Base-by-base conservation (phyloP, 2,113 vertebrate species). In the Oncorhynchus nerka region DNA sequence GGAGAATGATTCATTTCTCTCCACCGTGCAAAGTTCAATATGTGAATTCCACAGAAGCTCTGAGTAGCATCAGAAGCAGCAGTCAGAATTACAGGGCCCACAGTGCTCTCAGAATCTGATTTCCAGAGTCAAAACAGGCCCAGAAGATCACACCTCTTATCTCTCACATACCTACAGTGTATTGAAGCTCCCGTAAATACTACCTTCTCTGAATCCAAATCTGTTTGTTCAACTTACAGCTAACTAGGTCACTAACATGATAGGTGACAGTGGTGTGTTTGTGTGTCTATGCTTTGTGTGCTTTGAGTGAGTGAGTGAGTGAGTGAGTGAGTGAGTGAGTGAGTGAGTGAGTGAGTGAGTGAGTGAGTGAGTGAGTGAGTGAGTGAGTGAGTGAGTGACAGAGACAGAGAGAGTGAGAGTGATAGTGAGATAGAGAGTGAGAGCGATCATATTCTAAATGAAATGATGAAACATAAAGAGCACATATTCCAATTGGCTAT, bases 1-100 rank as follows among this genome's bases (percentile, higher is more conserved):
- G 2, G n/a, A 81, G 80, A 91, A 91, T 90, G 87, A 85, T 87
- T 86, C 87, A 45, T 45, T 86, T 87, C 82, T 57, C 75, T 39
- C 73, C 72, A 70, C 69, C 75, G 79, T 85, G 80, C 79, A 83
- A 83, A 84, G 87, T 90, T 89, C 86, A 87, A 74, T 73, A 26
- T 28, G 4, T 79, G 75, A 86, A 86, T 83, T 85, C 77, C 71
- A 81, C 78, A 78, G 79, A 62, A 81, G 88, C 73, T 73, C 16
- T 30, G 83, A 84, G 16, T 62, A 62, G 59, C 59, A 62, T n/a
- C 59, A 62, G 59, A 62, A 45, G 59, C 19, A 22, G 84, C 82
- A 82, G 49, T 55, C 51, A 55, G 51, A 55, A 87, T 90, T 87
- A 89, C 85, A 85, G 81, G 75, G 79, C 80, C 75, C 66, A 79